A percentile compares a stretch with the other conserved stretches of the same genome.
These are phyloP conservation scores for Hoplodrina ambigua DNA, from an alignment of 2,888 invertebrate species.

Conservation along the genomic window DNA sequence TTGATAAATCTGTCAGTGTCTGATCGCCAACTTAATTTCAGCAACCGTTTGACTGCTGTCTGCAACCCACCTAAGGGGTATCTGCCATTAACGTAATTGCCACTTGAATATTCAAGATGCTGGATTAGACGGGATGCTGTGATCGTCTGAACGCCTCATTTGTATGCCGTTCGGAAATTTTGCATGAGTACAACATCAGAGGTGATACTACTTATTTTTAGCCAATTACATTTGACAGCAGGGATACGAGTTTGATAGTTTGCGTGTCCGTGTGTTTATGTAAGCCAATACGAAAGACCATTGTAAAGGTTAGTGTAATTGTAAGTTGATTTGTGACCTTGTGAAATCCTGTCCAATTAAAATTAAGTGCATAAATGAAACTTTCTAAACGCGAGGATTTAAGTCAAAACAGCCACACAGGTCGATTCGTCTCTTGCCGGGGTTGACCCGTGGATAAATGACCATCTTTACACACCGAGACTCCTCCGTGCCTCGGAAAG, in stretches of 20 bases:
- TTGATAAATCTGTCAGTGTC: too few species aligned
- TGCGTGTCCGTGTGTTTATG: background rate
- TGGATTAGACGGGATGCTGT: slow-evolving; percentile 67
- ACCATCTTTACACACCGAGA: too few species aligned
- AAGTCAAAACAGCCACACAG: too few species aligned
- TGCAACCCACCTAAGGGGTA: slow-evolving; percentile 50
- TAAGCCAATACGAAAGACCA: background rate
- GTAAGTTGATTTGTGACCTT: too few species aligned
- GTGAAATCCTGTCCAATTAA: too few species aligned
- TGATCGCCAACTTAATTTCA: background rate
- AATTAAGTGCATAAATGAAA: too few species aligned
- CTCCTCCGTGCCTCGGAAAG: too few species aligned
- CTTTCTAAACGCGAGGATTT: too few species aligned
- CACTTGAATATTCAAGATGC: slow-evolving; percentile 75
- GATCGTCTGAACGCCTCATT: slow-evolving; percentile 66
- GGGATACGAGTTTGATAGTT: background rate
- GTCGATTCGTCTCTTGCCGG: too few species aligned
- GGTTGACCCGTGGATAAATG: too few species aligned
- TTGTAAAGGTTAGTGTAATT: background rate
- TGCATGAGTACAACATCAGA: slow-evolving; percentile 61
- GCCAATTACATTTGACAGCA: slow-evolving; percentile 25
- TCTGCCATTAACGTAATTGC: slow-evolving; percentile 74
- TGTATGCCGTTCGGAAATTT: slow-evolving; percentile 67
- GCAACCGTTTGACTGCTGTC: slow-evolving; percentile 11
- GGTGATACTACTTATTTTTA: slow-evolving; percentile 49